phyloP scores from a whole-genome alignment of 2,113 vertebrate genomes.

The Rhegmatorhina hoffmannsi region DNA sequence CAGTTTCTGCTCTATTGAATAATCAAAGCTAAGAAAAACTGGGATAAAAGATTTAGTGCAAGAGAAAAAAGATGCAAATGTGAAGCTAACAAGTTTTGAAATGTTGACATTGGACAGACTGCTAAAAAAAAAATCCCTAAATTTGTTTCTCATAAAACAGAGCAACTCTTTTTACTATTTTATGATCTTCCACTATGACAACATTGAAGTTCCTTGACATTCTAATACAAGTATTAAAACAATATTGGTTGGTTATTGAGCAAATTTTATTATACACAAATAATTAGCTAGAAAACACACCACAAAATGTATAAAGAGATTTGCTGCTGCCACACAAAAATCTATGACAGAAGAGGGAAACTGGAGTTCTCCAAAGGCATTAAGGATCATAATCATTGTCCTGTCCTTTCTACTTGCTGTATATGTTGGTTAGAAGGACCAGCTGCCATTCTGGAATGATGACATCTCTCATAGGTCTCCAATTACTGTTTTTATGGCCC shows the following conservation, averaged over 20 bases:
- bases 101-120: neutral
- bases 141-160: neutral
- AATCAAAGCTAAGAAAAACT: constrained; percentile 1
- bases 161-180: neutral
- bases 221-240: neutral
- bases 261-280: neutral
- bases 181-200: neutral
- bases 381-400: neutral
- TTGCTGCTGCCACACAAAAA: neutral
- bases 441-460: neutral
- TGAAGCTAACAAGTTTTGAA: constrained; percentile 7
- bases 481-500: neutral
- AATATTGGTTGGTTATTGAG: neutral
- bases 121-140: neutral
- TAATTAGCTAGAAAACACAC: neutral
- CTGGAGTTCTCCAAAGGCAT: neutral
- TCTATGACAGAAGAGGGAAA: neutral
- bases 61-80: neutral
- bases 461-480: neutral
- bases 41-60: neutral
- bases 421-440: neutral
- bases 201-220: neutral
- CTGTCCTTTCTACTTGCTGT: neutral
- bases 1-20: constrained; percentile 8
- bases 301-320: neutral